These are phyloP conservation scores for Zonitis immaculata DNA, from an alignment of 2,888 invertebrate species.

Conservation along the genomic window DNA sequence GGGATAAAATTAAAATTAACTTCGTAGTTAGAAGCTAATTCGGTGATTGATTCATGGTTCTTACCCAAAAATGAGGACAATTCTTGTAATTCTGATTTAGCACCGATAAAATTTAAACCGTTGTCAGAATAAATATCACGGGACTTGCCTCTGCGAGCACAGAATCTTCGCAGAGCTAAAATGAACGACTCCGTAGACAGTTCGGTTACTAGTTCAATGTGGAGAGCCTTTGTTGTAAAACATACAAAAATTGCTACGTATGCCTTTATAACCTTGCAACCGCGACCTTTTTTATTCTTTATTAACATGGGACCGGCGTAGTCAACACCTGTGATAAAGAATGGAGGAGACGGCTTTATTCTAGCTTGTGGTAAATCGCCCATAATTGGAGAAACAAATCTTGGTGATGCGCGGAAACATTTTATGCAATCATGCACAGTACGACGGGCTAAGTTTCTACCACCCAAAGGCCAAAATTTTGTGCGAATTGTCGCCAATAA, in stretches of 20 bases:
- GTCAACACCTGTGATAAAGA: constrained; percentile 18
- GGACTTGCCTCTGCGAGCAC: constrained; percentile 13
- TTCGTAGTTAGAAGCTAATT: too few relatives aligned
- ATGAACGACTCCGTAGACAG: constrained; percentile 12
- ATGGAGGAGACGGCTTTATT: too few relatives aligned
- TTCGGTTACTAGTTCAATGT: constrained; percentile 16
- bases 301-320: constrained; percentile 24
- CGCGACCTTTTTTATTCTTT: constrained; percentile 14
- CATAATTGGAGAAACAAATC: too few relatives aligned
- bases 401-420: too few relatives aligned
- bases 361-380: too few relatives aligned
- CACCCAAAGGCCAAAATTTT: too few relatives aligned
- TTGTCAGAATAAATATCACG: constrained; percentile 17
- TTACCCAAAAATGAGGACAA: too few relatives aligned
- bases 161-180: constrained; percentile 14
- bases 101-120: constrained; percentile 19
- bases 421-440: too few relatives aligned
- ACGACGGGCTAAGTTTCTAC: too few relatives aligned
- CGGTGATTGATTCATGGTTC: too few relatives aligned
- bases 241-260: constrained; percentile 19
- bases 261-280: constrained; percentile 8
- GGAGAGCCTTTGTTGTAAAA: constrained; percentile 16
- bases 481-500: too few relatives aligned
- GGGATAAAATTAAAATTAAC: constrained; percentile 24
- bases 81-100: too few relatives aligned